Percentiles rank a stretch among this genome's conserved stretches.
These are phyloP conservation scores for Streblospio benedicti DNA, from an alignment of 1,140 invertebrate genomes.

Conservation along the genomic window DNA sequence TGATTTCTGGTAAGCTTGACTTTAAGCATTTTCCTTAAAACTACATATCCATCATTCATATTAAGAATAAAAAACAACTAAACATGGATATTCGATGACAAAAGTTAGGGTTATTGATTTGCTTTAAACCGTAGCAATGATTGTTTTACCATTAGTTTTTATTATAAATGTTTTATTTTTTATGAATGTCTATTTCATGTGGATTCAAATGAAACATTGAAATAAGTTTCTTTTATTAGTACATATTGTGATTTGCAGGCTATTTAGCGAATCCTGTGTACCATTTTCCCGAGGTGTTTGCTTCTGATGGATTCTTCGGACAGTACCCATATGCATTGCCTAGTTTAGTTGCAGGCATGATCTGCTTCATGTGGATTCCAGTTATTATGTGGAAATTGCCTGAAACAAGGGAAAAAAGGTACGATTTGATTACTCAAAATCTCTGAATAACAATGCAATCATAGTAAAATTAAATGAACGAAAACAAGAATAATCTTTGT, in stretches of 20 bases:
- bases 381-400: slow-evolving; percentile 25
- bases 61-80: no score
- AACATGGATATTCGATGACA: no score
- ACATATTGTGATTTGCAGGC: slow-evolving; percentile 21
- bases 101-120: no score
- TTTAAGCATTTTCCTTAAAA: neutral
- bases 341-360: slow-evolving; percentile 21
- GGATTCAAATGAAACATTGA: no score
- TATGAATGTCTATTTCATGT: no score
- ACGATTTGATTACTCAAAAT: slow-evolving; percentile 2
- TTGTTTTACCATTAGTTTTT: no score
- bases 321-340: slow-evolving; percentile 30
- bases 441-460: neutral
- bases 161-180: no score
- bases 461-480: no score
- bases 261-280: slow-evolving; percentile 27
- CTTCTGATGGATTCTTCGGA: slow-evolving; percentile 25
- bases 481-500: no score
- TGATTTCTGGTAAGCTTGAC: slow-evolving; percentile 30
- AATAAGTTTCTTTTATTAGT: no score
- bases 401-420: slow-evolving; percentile 19
- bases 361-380: slow-evolving; percentile 22
- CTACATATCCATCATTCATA: neutral
- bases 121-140: no score
- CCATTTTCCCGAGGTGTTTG: slow-evolving; percentile 29